Evolutionary conservation across 1,140 invertebrate species (phyloP), one percentile per base, ranked within the genome.

Genomic region (Eurosta solidaginis): DNA sequence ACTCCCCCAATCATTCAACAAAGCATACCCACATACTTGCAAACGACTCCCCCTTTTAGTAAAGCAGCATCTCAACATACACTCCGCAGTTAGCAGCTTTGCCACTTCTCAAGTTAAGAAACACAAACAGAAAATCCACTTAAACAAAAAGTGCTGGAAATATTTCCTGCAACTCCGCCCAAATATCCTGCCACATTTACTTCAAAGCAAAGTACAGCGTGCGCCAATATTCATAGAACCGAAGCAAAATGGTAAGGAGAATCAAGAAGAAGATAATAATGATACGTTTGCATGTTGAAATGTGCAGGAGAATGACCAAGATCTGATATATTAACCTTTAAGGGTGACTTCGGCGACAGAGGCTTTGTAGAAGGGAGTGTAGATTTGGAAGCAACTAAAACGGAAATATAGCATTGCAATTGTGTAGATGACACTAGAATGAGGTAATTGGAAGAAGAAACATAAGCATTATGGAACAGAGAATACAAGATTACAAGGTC

Each of bases 61-160:
- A 4, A 52, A 12, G 3, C 59, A 63, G 17, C 14, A 2, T 12
- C 52, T 59, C 12, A 29, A 52, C 25, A n/a, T n/a, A n/a, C n/a
- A n/a, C n/a, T n/a, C n/a, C n/a, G n/a, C n/a, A n/a, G n/a, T n/a
- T 14, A 42, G 36, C 40, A 63, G 12, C 63, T 20, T 12, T 14
- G n/a, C 44, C 42, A 50, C 25, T 75, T 44, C 9, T 20, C 42
- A 25, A 77, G 29, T 20, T 17, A 45, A 27, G n/a, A 75, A 2
- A 74, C 42, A 75, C 22, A 27, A 75, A n/a, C 44, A 75, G 74
- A 75, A 45, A 75, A 75, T 45, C 42, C 44, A 75, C 74, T 75
- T 75, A 75, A 47, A 75, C 22, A 75, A 75, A 75, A 75, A 45
- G 47, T 50, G 42, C 44, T 33, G 42, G 40, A 75, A 75, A 75